These are phyloP conservation scores for Anorthoa munda DNA, from an alignment of 2,888 invertebrate genomes.

Conservation along the genomic window DNA sequence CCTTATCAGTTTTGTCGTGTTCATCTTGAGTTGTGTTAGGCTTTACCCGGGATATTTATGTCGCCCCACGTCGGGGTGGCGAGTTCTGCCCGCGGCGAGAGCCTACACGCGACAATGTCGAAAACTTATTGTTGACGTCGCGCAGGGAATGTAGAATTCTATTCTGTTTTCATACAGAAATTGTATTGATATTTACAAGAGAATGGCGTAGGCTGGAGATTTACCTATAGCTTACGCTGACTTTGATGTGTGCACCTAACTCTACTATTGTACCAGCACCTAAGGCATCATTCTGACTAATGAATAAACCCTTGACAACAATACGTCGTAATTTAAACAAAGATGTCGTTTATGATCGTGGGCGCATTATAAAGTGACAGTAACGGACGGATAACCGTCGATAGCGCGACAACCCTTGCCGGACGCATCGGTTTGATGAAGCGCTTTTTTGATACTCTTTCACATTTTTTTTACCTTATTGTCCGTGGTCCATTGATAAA, in stretches of 20 bases:
- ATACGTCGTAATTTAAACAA: conserved; percentile 54
- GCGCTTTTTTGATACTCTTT: conserved; percentile 88
- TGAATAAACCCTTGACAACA: conserved; percentile 32
- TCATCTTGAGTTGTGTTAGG: conserved; percentile 91
- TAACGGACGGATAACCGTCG: conserved; percentile 67
- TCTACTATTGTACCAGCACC: conserved; percentile 1
- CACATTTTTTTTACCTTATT: conserved; percentile 85
- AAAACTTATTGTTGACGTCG: conserved; percentile 83
- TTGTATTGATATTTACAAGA: conserved; percentile 61
- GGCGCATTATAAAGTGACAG: conserved; percentile 66
- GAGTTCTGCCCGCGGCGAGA: conserved; percentile 73
- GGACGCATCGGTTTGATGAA: conserved; percentile 89
- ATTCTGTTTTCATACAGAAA: conserved; percentile 67
- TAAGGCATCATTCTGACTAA: conserved; percentile 30
- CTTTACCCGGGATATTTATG: conserved; percentile 89
- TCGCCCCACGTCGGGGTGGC: conserved; percentile 82
- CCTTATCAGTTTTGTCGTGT: conserved; percentile 90
- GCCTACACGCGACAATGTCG: conserved; percentile 85
- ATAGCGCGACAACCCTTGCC: conserved; percentile 85
- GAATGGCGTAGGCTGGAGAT: conserved; percentile 55
- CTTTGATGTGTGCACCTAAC: conserved; percentile 31
- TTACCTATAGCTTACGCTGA: conserved; percentile 48
- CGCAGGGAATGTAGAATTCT: conserved; percentile 69
- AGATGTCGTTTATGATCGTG: conserved; percentile 63
- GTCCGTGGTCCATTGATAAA: conserved; percentile 90